phyloP scores from a whole-genome alignment of 2,797 vertebrate species.

The Paramormyrops hopkinsi region DNA sequence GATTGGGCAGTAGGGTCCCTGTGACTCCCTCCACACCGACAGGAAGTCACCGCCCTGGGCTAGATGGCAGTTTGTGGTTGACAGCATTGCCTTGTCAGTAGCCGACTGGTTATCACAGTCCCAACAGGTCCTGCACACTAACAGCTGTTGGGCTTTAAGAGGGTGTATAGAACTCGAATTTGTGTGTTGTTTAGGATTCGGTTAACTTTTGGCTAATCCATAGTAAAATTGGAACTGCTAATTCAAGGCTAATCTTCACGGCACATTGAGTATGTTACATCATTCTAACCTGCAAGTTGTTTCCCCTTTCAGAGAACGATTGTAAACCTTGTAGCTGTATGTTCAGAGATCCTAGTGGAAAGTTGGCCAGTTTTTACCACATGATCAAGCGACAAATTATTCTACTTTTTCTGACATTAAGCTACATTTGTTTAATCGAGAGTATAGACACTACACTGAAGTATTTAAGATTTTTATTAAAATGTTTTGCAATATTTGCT shows the following conservation, averaged over 20 bases:
- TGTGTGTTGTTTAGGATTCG: neutral
- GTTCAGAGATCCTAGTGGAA: neutral
- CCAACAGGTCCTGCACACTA: neutral
- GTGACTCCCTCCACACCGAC: neutral
- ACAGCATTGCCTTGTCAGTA: conserved; percentile 10
- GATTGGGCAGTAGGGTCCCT: neutral
- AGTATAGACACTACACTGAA: neutral
- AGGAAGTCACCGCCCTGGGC: neutral
- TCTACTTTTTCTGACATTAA: neutral
- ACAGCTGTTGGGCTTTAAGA: neutral
- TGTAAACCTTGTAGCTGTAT: neutral
- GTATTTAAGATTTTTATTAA: conserved; percentile 3
- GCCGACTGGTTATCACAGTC: neutral
- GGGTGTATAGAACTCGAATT: neutral
- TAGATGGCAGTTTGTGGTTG: conserved; percentile 9
- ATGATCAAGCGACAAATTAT: neutral
- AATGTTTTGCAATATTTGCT: neutral
- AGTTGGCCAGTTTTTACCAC: neutral
- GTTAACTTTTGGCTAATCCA: neutral
- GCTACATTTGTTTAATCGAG: neutral
- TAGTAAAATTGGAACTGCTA: neutral
- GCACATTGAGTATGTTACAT: neutral
- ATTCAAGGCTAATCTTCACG: neutral
- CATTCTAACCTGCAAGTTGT: neutral
- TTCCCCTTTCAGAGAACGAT: neutral